A percentile compares a stretch with the other conserved stretches of the same genome.
Evolutionary conservation across 2,797 vertebrate species (phyloP).

Genomic region (Centroberyx gerrardi): DNA sequence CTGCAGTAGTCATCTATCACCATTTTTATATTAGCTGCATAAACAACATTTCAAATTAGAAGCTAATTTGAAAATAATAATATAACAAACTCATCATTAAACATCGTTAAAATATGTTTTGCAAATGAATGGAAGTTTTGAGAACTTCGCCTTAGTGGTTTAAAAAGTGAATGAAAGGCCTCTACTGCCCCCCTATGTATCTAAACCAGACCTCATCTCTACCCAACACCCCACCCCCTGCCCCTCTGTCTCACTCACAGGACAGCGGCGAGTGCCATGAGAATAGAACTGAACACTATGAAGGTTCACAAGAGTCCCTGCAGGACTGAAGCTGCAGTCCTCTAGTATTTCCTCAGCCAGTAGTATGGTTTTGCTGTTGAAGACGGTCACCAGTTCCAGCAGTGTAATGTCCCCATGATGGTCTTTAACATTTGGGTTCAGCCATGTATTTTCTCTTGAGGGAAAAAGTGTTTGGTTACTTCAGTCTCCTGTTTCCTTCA

Average conservation of each 20-base stretch:
- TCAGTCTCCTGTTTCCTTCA: background rate
- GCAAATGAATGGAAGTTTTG: background rate
- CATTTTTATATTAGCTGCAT: background rate
- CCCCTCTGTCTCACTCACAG: constrained; percentile 62
- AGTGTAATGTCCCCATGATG: background rate
- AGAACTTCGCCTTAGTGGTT: background rate
- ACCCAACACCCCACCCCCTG: background rate
- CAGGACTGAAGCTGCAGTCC: constrained; percentile 59
- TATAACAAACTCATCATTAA: background rate
- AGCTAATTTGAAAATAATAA: background rate
- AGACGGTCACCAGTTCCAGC: background rate
- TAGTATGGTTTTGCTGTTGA: background rate
- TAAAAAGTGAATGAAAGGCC: background rate
- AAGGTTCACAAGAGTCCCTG: constrained; percentile 77
- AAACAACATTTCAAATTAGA: background rate
- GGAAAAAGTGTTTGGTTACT: background rate
- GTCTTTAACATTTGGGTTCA: background rate
- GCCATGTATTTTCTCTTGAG: background rate
- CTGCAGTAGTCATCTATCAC: background rate
- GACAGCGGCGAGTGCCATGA: constrained; percentile 59
- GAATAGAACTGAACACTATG: constrained; percentile 61
- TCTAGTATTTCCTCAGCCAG: background rate
- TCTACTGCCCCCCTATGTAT: constrained; percentile 57
- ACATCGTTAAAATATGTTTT: background rate
- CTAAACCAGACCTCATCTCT: background rate